phyloP scores from a whole-genome alignment of 2,113 vertebrate species.

The Indri indri region DNA sequence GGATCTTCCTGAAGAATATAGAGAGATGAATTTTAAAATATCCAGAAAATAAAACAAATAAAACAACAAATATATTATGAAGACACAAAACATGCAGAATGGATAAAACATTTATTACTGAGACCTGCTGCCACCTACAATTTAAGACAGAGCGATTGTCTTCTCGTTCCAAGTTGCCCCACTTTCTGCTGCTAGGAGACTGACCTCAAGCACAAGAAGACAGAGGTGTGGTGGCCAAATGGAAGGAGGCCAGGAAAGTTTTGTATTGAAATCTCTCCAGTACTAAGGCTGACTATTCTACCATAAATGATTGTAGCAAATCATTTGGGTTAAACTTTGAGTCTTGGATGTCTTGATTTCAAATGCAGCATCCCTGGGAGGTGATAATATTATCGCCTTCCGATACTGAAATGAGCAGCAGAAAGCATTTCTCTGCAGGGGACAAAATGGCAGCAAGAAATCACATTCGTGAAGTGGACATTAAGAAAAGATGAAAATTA shows the following conservation, averaged over 20 bases:
- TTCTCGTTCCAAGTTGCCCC: neutral
- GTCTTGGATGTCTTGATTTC: neutral
- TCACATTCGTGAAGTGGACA: neutral
- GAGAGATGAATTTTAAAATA: neutral
- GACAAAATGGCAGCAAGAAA: neutral
- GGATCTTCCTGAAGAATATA: neutral
- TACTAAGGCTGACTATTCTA: neutral
- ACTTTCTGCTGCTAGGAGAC: neutral
- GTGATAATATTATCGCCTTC: neutral
- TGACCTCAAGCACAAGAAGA: neutral
- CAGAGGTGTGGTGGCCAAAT: neutral
- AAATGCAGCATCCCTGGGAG: neutral
- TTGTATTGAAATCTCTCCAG: neutral
- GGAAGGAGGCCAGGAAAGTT: neutral
- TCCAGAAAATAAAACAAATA: neutral
- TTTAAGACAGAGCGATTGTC: neutral
- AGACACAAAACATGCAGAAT: neutral
- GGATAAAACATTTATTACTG: neutral
- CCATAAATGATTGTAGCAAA: neutral
- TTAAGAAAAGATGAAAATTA: neutral
- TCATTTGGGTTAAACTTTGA: neutral
- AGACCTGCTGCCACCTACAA: neutral
- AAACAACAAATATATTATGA: neutral
- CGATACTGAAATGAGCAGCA: neutral
- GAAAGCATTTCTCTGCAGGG: neutral